These are phyloP conservation scores for Drosophila fungiperda DNA, from an alignment of 2,888 invertebrate genomes.

Conservation along the genomic window DNA sequence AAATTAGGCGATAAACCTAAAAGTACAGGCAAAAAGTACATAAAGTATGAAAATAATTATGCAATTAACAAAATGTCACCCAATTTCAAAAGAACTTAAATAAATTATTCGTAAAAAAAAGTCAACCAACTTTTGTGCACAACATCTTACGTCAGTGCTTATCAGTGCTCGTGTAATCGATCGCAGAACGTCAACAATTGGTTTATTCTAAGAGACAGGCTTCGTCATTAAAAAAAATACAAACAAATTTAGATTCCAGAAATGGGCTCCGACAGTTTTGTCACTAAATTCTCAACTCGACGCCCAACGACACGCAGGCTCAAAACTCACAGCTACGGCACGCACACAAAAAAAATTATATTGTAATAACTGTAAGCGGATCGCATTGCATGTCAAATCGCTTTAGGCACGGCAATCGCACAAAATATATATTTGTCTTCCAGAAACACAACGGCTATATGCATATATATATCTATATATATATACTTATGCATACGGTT, in stretches of 20 bases:
- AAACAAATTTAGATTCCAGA: neutral
- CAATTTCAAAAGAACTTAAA: neutral
- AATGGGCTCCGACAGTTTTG: neutral
- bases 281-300: slow-evolving; percentile 23
- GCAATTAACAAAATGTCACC: neutral
- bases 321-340: slow-evolving; percentile 16
- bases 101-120: neutral
- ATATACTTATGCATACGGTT: slow-evolving; percentile 4
- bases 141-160: neutral
- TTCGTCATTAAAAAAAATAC: neutral
- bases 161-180: neutral
- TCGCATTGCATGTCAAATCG: slow-evolving; percentile 56
- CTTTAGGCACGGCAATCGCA: slow-evolving; percentile 34
- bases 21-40: neutral
- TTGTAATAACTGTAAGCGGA: slow-evolving; percentile 45
- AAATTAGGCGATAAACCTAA: neutral
- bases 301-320: slow-evolving; percentile 32
- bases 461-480: neutral
- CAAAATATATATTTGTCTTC: slow-evolving; percentile 69
- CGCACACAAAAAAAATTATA: neutral
- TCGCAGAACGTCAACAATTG: neutral
- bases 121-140: neutral
- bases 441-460: slow-evolving; percentile 15
- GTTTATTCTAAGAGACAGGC: neutral
- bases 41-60: neutral